A percentile compares a stretch with the other conserved stretches of the same genome.
These are phyloP conservation scores for Oscheius sp. DNA, from an alignment of 2,888 invertebrate species.

Conservation along the genomic window DNA sequence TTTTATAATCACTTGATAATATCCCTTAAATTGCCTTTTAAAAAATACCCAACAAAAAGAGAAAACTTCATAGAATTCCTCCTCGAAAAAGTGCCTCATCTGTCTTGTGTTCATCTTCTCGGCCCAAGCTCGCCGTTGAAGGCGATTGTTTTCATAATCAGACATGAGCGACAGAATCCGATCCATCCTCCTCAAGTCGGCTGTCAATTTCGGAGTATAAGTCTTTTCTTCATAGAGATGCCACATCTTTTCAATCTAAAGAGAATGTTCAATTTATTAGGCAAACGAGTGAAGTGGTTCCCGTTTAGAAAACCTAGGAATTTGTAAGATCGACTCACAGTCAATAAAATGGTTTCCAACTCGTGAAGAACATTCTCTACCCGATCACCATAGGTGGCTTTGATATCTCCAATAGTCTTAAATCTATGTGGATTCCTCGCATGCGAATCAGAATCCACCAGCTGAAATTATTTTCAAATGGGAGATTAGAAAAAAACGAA, in stretches of 20 bases:
- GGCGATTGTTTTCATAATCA: constrained; percentile 62
- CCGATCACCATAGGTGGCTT: constrained; percentile 57
- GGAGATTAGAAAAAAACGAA: not conserved
- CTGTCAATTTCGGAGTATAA: constrained; percentile 51
- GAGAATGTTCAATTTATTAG: no score
- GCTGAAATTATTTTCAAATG: constrained; percentile 30
- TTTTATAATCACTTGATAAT: constrained; percentile 61
- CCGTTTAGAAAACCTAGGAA: not conserved
- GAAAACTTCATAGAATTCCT: constrained; percentile 67
- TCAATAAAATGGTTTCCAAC: constrained; percentile 38
- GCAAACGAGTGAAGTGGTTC: not conserved
- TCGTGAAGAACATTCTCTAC: constrained; percentile 57
- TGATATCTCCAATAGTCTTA: constrained; percentile 64
- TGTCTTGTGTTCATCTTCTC: constrained; percentile 69
- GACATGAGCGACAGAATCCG: constrained; percentile 58
- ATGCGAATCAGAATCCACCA: constrained; percentile 32
- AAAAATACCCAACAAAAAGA: not conserved
- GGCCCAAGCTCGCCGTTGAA: constrained; percentile 65
- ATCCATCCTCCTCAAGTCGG: constrained; percentile 63
- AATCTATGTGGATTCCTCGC: constrained; percentile 38
- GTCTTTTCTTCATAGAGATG: constrained; percentile 53
- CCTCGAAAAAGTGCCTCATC: constrained; percentile 68
- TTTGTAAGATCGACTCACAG: constrained; percentile 28
- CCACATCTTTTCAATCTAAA: constrained; percentile 58
- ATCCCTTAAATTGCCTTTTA: constrained; percentile 49